Percentiles rank a stretch among this genome's conserved stretches.
Evolutionary conservation across 1,140 invertebrate genomes (phyloP).

Genomic region (Lasioglossum albipes): DNA sequence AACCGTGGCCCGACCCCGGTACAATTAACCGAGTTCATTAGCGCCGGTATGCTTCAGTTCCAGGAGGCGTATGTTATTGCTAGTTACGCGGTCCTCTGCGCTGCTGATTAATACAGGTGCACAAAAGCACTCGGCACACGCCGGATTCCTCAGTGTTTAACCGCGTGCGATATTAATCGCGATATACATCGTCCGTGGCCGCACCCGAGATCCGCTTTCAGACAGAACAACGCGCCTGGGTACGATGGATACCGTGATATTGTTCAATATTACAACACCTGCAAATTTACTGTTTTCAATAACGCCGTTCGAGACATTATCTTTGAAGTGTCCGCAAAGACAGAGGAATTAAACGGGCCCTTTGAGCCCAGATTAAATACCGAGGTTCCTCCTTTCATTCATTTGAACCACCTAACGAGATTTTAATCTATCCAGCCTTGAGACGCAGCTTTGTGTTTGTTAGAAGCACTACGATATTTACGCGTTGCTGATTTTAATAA

Average conservation of each 20-base stretch:
- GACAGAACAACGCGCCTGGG: background rate
- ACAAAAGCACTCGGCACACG: background rate
- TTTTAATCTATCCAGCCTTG: too few relatives aligned
- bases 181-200: background rate
- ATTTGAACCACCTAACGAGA: too few relatives aligned
- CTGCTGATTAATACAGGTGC: constrained; percentile 11
- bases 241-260: background rate
- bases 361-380: too few relatives aligned
- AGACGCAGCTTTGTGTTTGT: too few relatives aligned
- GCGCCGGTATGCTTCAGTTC: constrained; percentile 4
- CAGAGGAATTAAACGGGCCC: too few relatives aligned
- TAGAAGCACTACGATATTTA: too few relatives aligned
- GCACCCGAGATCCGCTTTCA: background rate
- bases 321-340: too few relatives aligned
- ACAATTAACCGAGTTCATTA: constrained; percentile 39
- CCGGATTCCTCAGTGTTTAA: constrained; percentile 5
- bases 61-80: constrained; percentile 8
- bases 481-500: too few relatives aligned
- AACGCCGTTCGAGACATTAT: too few relatives aligned
- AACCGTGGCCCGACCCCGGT: background rate
- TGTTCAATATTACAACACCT: background rate
- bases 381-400: too few relatives aligned
- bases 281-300: too few relatives aligned
- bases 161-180: background rate
- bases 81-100: background rate